Base-by-base conservation (phyloP, 2,797 vertebrate genomes). In the Manis crassicaudata region DNA sequence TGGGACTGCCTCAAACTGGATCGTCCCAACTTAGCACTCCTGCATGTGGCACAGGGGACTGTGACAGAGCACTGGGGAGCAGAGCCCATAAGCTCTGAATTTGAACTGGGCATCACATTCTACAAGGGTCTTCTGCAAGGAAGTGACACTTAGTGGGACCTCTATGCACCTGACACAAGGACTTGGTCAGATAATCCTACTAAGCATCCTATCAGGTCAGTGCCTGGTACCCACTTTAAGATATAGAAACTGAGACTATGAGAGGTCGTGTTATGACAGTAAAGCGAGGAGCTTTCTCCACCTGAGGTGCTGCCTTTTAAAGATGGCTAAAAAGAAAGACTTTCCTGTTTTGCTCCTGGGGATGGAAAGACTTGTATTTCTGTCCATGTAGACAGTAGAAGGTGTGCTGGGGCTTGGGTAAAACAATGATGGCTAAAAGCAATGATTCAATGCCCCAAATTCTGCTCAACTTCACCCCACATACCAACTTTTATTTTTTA, bases 401-500 rank as follows among this genome's bases (percentile, higher is more conserved):
- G 58, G 3, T 18, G 5, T 20, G 3, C 58, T 23, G 56, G 43
- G 50, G 54, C 85, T 96, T 96, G 43, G 3, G n/a, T 60, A 88
- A 5, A 8, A 37, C 18, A 18, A 37, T 17, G 65, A 83, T 62
- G 35, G 88, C 93, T 76, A 92, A 93, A 91, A 98, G 94, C 82
- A 60, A 92, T 92, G 96, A 95, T 76, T 93, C 79, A 92, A 86
- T 77, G 54, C 20, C 65, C 80, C 35, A 93, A 87, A 95, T 96
- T 90, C 76, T 95, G 92, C 90, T 94, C 63, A 79, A 65, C 82
- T 63, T 96, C 37, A 58, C 93, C 96, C 97, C 79, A 77, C 82
- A 92, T 90, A 92, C 96, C 62, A 29, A 96, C 50, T 81, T 96
- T 96, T 80, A 83, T 88, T 95, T 98, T 97, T 95, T 95, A 65